Conservation (phyloP, 2,113 vertebrate genomes). For the Pseudois nayaur region DNA sequence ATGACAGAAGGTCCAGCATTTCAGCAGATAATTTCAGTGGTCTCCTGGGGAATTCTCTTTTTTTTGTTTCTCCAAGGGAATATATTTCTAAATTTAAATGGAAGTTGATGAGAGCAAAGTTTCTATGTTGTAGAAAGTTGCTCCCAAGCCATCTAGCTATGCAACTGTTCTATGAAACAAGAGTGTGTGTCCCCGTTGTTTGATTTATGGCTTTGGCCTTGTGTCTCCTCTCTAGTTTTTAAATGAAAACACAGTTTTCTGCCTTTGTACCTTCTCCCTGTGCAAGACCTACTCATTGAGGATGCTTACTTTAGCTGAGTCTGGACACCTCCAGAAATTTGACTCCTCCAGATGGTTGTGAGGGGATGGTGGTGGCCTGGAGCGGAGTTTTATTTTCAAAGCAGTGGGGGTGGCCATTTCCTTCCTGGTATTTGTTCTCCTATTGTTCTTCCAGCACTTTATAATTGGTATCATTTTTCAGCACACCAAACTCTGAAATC, state of each 20-base stretch:
- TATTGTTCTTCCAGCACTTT: background rate
- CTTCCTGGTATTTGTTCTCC: constrained; percentile 18
- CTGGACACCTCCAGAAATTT: background rate
- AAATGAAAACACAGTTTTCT: background rate
- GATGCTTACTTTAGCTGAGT: background rate
- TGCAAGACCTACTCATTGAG: background rate
- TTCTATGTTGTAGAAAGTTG: background rate
- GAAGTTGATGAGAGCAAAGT: background rate
- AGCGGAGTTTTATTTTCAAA: constrained; percentile 22
- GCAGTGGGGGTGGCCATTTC: background rate
- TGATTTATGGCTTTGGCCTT: background rate
- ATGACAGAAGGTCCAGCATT: background rate
- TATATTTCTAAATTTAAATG: background rate
- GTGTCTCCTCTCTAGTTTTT: background rate
- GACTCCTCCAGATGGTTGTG: background rate
- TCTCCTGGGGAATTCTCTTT: background rate
- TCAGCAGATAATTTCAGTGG: background rate
- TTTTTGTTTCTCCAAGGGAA: background rate
- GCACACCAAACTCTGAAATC: background rate
- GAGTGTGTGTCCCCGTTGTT: background rate
- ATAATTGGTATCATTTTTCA: constrained; percentile 38
- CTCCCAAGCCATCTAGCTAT: background rate
- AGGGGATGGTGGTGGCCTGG: background rate
- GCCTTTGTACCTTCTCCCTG: background rate
- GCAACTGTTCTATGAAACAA: background rate